Base-by-base conservation (phyloP, 2,888 invertebrate species). In the Steromphala cineraria region DNA sequence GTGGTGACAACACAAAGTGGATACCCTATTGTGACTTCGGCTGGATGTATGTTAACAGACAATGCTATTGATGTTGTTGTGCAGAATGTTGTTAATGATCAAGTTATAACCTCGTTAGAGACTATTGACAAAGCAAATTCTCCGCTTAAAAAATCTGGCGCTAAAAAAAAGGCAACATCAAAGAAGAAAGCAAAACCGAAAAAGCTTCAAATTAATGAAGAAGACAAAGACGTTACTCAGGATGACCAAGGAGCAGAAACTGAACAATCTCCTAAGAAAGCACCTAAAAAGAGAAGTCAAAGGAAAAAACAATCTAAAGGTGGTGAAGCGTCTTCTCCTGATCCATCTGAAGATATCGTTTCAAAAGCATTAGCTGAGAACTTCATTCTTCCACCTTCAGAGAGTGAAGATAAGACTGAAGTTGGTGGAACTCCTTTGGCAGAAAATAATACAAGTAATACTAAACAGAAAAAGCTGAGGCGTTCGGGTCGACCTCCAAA, bases 61-160 rank as follows among this genome's bases (percentile, higher is more conserved):
- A 46, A 13, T 46, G 19, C 71, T 36, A 71, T 71, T 71, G 36
- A 71, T 40, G 36, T 71, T 71, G 31, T 71, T 31, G 71, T 71
- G 36, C 71, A 71, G 19, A 36, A 71, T 40, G 28, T 71, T 8
- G 40, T 71, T 40, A 36, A 71, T 40, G 71, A 71, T 40, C 71
- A 71, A 36, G 40, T 71, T 3, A 71, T 71, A n/a, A 71, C 71
- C 19, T 71, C 71, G 36, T 71, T 71, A 71, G 71, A 40, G 71
- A 71, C 71, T 36, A 36, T 71, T 17, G 40, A 71, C 36, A 71
- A 71, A 36, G 31, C 71, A 1, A 71, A 40, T 3, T 17, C 71
- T 36, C 40, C 71, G 4, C 71, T 40, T 0, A 40, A 71, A 71
- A 36, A 71, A 7, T 5, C 40, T 17, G n/a, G 15, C 40, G 31